These are phyloP conservation scores for Cercopithecus mona DNA, from an alignment of 2,113 vertebrate genomes.

Conservation along the genomic window DNA sequence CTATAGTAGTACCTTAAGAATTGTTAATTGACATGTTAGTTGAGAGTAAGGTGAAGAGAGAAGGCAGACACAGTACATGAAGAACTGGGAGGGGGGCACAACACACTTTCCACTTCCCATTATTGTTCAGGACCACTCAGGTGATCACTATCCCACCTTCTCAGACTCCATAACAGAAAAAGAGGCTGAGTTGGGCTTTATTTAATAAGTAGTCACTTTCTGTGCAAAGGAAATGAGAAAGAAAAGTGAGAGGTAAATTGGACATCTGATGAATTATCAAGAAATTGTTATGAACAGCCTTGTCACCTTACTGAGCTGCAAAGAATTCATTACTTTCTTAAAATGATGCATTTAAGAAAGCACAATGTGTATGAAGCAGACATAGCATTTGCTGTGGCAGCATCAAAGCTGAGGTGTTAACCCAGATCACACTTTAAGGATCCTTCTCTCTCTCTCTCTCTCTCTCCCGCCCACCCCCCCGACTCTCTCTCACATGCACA, in stretches of 20 bases:
- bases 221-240: slow-evolving; percentile 21
- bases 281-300: slow-evolving; percentile 38
- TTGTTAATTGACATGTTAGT: background rate
- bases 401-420: slow-evolving; percentile 43
- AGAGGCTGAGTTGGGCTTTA: background rate
- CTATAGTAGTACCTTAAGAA: background rate
- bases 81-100: background rate
- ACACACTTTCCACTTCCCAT: background rate
- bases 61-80: background rate
- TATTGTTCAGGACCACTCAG: background rate
- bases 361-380: background rate
- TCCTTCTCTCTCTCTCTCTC: background rate
- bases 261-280: slow-evolving; percentile 47
- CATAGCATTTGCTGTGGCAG: background rate
- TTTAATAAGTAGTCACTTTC: slow-evolving; percentile 13
- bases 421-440: background rate
- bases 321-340: slow-evolving; percentile 47
- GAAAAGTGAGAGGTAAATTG: slow-evolving; percentile 35
- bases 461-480: background rate
- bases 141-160: background rate
- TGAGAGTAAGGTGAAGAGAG: slow-evolving; percentile 20
- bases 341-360: slow-evolving; percentile 40
- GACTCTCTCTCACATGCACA: background rate
- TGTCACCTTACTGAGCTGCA: slow-evolving; percentile 43
- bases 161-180: slow-evolving; percentile 20